Base-by-base conservation (phyloP, 2,113 vertebrate genomes). In the Planiliza haematocheilus region DNA sequence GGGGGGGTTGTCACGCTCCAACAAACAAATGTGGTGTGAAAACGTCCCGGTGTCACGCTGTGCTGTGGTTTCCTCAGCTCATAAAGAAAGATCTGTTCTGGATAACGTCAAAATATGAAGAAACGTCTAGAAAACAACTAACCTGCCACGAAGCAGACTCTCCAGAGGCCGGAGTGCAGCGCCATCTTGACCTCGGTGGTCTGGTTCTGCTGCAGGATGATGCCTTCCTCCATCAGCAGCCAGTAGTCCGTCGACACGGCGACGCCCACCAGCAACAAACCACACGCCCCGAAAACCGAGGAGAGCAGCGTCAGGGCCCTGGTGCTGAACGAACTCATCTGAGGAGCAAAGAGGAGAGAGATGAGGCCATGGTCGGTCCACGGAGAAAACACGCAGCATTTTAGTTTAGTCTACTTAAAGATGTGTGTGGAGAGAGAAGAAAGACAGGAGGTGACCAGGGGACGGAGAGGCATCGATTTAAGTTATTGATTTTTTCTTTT, bases 181-280 rank as follows among this genome's bases (percentile, higher is more conserved):
- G 95, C 95, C 96, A 96, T 97, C 93, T 95, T 96, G 67, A 97
- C 94, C 92, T 97, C 95, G 0, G 90, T 95, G 89, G 92, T 96
- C 91, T 97, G 96, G 91, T 97, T 97, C 89, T 96, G 96, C 30
- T 95, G 96, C 76, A 95, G 88, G 49, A 97, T 89, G 2, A 96
- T 94, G 0, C 96, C 96, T 74, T 97, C 96, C 81, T 97, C 96
- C 95, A 97, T 95, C 88, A 96, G 93, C 43, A 97, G 93, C 96
- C 96, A 97, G 91, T 96, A 96, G 88, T 97, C 96, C 0, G 96
- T 97, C 36, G 96, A 96, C 67, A 97, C 96, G 0, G 96, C 96
- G 7, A 97, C 93, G 10, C 96, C 96, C 69, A 97, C 95, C 34
- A 96, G 82, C 34, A 96, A 91, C 82, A 97, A 73, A 7, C 96